Base-by-base conservation (phyloP, 1,140 invertebrate species). In the Mercenaria mercenaria region DNA sequence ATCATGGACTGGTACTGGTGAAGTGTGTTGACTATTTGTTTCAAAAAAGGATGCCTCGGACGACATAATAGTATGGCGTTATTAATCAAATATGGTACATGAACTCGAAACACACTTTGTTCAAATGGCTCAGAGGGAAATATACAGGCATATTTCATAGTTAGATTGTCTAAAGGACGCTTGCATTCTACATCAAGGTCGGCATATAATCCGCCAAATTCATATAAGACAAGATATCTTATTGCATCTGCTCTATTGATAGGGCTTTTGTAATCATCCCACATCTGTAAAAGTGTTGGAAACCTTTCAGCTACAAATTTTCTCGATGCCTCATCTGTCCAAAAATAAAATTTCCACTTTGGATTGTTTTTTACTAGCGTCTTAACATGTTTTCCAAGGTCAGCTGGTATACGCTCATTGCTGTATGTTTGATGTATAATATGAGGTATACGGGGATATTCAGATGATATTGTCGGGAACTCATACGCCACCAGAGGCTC, bases 351-450 rank as follows among this genome's bases (percentile, higher is more conserved):
- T 23, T 32, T 20, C 84, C 67, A 86, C 15, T 50, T 43, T 41
- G 93, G 93, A 80, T 94, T 88, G 39, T 91, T 52, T 26, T 69
- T 52, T 29, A 69, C 93, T 93, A 37, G 94, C 56, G 8, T 41
- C 23, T 41, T 29, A 41, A 74, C 23, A n/a, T 74, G 41, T 41
- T 39, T 29, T n/a, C 6, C 69, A 74, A 41, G 23, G 10, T 74
- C 8, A 4, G 13, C 20, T 11, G 39, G 34, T 23, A 74, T 43
- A 23, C 83, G 13, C 8, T 74, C 72, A 18, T 76, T 84, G 50
- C 92, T 92, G 93, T 93, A 95, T 11, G 92, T 93, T 85, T 95
- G 94, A 61, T 95, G 94, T 87, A 95, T 94, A 6, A 94, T 93
- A 69, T 92, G 90, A 23, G 94, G 93, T 26, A 95, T 92, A 1